Conservation (phyloP, 2,113 vertebrate species). For the Cheirogaleus medius region DNA sequence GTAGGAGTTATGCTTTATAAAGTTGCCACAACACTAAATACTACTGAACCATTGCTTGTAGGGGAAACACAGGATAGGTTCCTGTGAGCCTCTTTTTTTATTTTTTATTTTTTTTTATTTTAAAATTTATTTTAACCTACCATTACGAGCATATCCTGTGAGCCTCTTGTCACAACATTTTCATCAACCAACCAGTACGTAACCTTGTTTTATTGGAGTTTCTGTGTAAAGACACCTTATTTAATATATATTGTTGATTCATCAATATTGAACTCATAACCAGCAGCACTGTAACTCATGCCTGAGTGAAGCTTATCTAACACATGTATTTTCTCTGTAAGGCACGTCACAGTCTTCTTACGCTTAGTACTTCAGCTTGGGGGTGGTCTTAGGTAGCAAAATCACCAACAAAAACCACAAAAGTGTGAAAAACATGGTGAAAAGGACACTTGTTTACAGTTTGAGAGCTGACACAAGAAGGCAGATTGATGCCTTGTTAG, state of each 20-base stretch:
- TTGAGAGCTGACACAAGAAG: not conserved
- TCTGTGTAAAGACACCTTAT: conserved; percentile 4
- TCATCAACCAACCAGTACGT: not conserved
- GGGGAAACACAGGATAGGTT: not conserved
- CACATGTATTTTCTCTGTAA: not conserved
- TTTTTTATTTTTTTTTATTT: too few species aligned
- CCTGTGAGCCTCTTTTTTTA: not conserved
- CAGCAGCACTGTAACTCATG: not conserved
- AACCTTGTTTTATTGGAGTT: not conserved
- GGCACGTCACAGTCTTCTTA: not conserved
- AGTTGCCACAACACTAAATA: not conserved
- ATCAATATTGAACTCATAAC: not conserved
- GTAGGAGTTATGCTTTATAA: not conserved
- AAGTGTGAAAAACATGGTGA: not conserved
- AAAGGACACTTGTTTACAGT: not conserved
- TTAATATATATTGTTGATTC: not conserved
- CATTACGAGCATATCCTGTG: not conserved
- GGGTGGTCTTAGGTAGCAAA: not conserved
- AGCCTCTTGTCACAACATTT: not conserved
- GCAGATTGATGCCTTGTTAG: not conserved
- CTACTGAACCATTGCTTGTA: not conserved
- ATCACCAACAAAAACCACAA: not conserved
- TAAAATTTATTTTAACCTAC: too few species aligned
- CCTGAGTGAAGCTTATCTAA: not conserved
- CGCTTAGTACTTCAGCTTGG: not conserved